Conservation (phyloP, 2,797 vertebrate genomes). For the Enoplosus armatus region DNA sequence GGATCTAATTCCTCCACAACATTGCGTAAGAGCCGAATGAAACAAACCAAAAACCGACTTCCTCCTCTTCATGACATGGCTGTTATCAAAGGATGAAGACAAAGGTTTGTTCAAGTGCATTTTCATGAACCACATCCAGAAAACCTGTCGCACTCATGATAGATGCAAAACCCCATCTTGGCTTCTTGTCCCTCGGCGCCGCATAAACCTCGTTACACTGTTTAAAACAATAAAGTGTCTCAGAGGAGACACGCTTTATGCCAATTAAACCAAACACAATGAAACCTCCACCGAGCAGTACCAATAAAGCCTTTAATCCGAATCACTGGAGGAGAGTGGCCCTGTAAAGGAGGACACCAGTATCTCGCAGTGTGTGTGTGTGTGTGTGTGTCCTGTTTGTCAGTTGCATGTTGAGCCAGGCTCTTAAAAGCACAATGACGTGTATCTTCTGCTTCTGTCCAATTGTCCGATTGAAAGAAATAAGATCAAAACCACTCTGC, state of each 20-base stretch:
- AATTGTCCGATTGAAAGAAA: slow-evolving; percentile 22
- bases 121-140: not conserved
- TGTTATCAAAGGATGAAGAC: not conserved
- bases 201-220: slow-evolving; percentile 62
- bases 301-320: slow-evolving; percentile 59
- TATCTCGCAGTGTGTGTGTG: not conserved
- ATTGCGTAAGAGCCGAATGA: too few species aligned
- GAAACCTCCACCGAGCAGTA: slow-evolving; percentile 44
- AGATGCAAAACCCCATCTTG: slow-evolving; percentile 13
- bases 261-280: slow-evolving; percentile 65
- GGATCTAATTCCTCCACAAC: too few species aligned
- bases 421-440: slow-evolving; percentile 18
- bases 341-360: slow-evolving; percentile 31
- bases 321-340: slow-evolving; percentile 39
- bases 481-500: slow-evolving; percentile 14
- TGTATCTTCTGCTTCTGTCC: slow-evolving; percentile 12
- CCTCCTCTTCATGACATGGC: too few species aligned
- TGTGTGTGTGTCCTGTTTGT: not conserved
- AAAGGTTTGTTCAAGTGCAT: not conserved
- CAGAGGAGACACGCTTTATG: slow-evolving; percentile 43
- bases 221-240: slow-evolving; percentile 67
- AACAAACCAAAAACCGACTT: not conserved
- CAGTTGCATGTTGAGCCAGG: not conserved
- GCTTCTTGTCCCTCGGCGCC: slow-evolving; percentile 38
- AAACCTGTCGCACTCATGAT: not conserved